Evolutionary conservation across 2,113 vertebrate genomes (phyloP), one percentile per base, ranked within the genome.

Genomic region (Lasiurus borealis): DNA sequence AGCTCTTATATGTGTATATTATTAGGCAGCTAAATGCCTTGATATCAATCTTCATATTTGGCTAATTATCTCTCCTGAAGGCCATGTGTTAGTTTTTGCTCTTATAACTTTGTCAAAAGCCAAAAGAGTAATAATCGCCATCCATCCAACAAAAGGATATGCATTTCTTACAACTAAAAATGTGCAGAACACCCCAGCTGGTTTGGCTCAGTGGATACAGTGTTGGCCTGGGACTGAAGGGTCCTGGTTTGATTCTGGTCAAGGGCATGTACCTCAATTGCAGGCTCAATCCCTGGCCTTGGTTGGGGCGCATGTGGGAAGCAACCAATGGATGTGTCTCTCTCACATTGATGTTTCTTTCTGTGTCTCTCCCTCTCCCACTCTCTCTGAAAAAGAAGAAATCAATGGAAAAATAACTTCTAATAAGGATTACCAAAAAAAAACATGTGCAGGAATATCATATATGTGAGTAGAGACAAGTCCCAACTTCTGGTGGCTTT

Each of bases 41-140:
- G 7, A 59, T 34, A 46, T 19, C 78, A 83, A 77, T 68, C 85
- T 77, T 82, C 76, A 21, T 76, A 75, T 34, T 62, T 93, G 64
- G 72, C 85, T 86, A 72, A 68, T 69, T 69, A n/a, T 12, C 4
- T 72, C 40, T 84, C 31, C 48, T 54, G 5, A 62, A 75, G 36
- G 69, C 5, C 15, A 82, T 9, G 6, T 3, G 3, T 72, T 85
- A 68, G 1, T 84, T 77, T 90, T 44, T 85, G 48, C 68, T 85
- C 84, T 88, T 40, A 77, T 18, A 52, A 78, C 4, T 82, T 73
- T 94, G 12, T 94, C 48, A 89, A 89, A 89, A 62, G n/a, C 25
- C 48, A 83, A 93, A 52, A 19, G 6, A 95, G 71, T 23, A 78
- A 44, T 83, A 78, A 64, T 3, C 68, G 62, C 19, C 25, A 68